A percentile compares a stretch with the other conserved stretches of the same genome.
phyloP scores from a whole-genome alignment of 2,888 invertebrate genomes.

The Strigamia crassipes region DNA sequence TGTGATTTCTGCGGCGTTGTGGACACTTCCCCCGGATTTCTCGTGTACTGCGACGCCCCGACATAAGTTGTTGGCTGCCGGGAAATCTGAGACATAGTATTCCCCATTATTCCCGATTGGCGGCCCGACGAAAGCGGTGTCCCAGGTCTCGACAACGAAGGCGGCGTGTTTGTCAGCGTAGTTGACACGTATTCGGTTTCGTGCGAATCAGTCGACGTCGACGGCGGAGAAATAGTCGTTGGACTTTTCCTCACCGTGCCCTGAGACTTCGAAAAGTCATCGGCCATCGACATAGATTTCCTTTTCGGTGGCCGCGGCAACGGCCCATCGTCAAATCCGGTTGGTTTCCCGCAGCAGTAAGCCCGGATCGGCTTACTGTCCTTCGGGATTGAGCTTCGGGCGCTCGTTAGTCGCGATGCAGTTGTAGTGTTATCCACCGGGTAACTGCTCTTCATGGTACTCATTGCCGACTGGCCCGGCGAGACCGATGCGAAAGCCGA shows the following conservation, averaged over 20 bases:
- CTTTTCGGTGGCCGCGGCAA: background rate
- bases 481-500: background rate
- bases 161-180: background rate
- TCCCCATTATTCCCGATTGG: too few relatives aligned
- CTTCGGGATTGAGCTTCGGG: background rate
- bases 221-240: too few relatives aligned
- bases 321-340: background rate
- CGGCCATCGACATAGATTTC: background rate
- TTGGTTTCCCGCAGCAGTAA: background rate
- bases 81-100: too few relatives aligned
- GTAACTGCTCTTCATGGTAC: background rate
- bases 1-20: background rate
- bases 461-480: background rate
- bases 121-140: background rate
- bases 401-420: background rate
- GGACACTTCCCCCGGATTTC: too few relatives aligned
- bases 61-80: too few relatives aligned
- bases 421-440: background rate
- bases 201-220: background rate
- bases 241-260: too few relatives aligned
- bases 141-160: background rate
- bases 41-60: too few relatives aligned
- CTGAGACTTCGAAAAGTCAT: background rate
- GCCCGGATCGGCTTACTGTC: background rate
- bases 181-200: background rate